Evolutionary conservation across 2,797 vertebrate genomes (phyloP), one percentile per base, ranked within the genome.

Genomic region (Myotis planiceps): DNA sequence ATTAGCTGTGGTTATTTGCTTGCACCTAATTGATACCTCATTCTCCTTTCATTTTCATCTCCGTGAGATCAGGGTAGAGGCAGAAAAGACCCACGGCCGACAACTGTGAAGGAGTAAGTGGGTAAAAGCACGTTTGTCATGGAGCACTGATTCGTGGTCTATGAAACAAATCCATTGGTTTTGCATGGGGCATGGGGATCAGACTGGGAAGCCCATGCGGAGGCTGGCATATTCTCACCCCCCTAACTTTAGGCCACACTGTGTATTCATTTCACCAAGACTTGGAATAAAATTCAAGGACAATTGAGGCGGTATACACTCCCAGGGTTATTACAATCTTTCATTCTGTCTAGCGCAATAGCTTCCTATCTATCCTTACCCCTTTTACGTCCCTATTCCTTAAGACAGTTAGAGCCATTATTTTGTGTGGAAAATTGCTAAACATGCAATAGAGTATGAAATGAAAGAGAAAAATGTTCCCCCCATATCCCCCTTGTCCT

Each of bases 21-120:
- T 85, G 39, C 32, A 53, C 51, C 34, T 92, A 80, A 95, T 89
- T 96, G 85, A 96, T 88, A 96, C 88, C 58, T 68, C 60, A n/a
- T 85, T 86, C 60, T 76, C 42, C 58, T 75, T 51, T 63, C 18
- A n/a, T 72, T 85, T 80, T 78, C 58, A 58, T 92, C 49, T 75
- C 25, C 29, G 14, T 21, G 82, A 95, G 45, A 92, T 69, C 66
- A 90, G 88, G 75, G 29, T n/a, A 27, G 8, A 79, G 34, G 47
- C 51, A 58, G 51, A 27, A 83, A 65, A 80, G 15, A 65, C 27
- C 68, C 60, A 49, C 3, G 55, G 68, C 58, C 13, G 5, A 27
- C n/a, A 37, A 78, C 0, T 80, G 9, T 47, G 53, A 85, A 90
- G 34, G 49, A 84, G 49, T 49, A 53, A 80, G 47, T 81, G 18